A percentile compares a stretch with the other conserved stretches of the same genome.
These are phyloP conservation scores for Darevskia nairensis DNA, from an alignment of 2,797 vertebrate species.

Conservation along the genomic window DNA sequence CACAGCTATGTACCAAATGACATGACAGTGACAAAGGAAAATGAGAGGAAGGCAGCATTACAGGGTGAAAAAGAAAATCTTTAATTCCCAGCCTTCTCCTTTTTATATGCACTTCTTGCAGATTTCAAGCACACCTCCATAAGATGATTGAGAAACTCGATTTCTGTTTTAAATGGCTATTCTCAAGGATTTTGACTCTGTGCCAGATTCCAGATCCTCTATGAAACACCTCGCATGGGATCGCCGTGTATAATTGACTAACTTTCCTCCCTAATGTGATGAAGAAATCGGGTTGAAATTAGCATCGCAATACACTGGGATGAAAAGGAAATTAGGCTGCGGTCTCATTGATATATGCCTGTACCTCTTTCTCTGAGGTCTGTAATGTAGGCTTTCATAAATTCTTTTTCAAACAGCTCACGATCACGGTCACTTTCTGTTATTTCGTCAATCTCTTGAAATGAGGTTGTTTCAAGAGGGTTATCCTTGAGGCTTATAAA, in stretches of 20 bases:
- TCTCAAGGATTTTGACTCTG: background rate
- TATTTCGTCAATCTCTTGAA: constrained; percentile 67
- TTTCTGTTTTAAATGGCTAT: background rate
- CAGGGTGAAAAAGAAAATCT: too few species aligned
- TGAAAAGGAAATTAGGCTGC: background rate
- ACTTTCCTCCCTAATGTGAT: background rate
- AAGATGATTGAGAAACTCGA: background rate
- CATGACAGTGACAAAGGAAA: background rate
- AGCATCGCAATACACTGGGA: background rate
- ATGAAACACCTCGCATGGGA: too few species aligned
- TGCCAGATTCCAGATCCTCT: too few species aligned
- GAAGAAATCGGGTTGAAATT: constrained; percentile 13
- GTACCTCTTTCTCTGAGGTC: constrained; percentile 89
- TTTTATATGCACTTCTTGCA: background rate
- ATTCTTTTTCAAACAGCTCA: constrained; percentile 88
- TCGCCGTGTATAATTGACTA: background rate
- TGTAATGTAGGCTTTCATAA: constrained; percentile 90
- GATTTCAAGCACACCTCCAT: background rate
- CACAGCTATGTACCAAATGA: background rate
- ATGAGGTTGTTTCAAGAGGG: constrained; percentile 60
- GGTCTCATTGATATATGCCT: constrained; percentile 8
- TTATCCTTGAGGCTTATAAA: constrained; percentile 89
- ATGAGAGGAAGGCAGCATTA: background rate
- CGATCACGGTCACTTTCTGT: constrained; percentile 74
- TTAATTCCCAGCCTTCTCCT: background rate